phyloP scores from a whole-genome alignment of 2,113 vertebrate species.

The Sinocyclocheilus grahami region DNA sequence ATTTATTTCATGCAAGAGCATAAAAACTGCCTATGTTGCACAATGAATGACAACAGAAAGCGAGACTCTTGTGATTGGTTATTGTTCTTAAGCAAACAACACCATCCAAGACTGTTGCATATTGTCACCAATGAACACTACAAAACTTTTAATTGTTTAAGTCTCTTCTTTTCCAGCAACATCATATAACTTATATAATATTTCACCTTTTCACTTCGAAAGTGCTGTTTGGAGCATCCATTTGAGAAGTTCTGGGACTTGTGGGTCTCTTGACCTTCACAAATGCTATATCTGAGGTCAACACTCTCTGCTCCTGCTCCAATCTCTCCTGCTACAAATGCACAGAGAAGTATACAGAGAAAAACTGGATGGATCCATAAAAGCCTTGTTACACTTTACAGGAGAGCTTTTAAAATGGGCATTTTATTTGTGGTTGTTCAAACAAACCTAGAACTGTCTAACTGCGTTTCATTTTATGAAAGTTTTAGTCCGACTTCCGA shows the following conservation, averaged over 20 bases:
- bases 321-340: background rate
- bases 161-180: background rate
- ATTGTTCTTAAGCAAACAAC: slow-evolving; percentile 6
- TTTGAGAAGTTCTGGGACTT: background rate
- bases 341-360: background rate
- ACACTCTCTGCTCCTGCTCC: background rate
- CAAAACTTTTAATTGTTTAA: background rate
- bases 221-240: slow-evolving; percentile 4
- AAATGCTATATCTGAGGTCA: background rate
- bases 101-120: background rate
- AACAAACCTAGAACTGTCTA: background rate
- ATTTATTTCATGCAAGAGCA: slow-evolving; percentile 23
- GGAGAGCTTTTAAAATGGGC: background rate
- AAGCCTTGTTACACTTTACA: background rate
- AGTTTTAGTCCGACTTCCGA: too few species aligned
- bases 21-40: slow-evolving; percentile 11
- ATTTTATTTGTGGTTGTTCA: background rate
- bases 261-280: slow-evolving; percentile 13
- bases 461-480: background rate
- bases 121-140: background rate
- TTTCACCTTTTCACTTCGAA: background rate
- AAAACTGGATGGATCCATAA: background rate
- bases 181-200: background rate
- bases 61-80: background rate
- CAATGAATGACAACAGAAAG: slow-evolving; percentile 7